phyloP scores from a whole-genome alignment of 2,113 vertebrate genomes.

The Myanophis thanlyinensis region DNA sequence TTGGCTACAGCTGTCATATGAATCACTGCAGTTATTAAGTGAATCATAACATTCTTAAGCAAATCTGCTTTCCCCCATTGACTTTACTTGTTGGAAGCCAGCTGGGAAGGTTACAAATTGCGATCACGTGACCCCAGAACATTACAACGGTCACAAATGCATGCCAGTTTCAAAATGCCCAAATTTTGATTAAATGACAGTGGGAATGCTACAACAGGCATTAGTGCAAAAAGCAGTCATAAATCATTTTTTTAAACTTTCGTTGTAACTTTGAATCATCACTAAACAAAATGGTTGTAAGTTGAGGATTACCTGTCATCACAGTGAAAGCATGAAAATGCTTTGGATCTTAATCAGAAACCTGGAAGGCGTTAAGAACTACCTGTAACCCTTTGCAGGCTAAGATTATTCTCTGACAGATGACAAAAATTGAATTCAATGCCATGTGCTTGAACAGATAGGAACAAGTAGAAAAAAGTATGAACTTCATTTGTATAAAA shows the following conservation, averaged over 20 bases:
- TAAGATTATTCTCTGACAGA: not conserved
- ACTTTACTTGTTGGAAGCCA: not conserved
- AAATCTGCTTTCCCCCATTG: not conserved
- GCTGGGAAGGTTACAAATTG: not conserved
- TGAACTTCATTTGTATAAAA: not conserved
- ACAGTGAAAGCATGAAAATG: not conserved
- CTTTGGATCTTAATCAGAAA: not conserved
- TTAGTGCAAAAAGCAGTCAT: not conserved
- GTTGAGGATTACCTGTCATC: not conserved
- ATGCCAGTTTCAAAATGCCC: not conserved
- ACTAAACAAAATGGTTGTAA: not conserved
- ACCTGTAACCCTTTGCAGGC: not conserved
- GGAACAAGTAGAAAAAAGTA: not conserved
- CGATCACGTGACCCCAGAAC: not conserved
- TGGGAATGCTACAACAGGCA: not conserved
- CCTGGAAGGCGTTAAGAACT: not conserved
- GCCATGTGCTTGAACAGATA: not conserved
- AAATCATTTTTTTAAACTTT: not conserved
- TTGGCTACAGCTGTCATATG: not conserved
- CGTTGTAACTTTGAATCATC: not conserved
- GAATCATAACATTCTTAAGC: not conserved
- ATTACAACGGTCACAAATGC: not conserved
- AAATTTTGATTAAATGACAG: not conserved
- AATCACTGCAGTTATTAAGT: not conserved
- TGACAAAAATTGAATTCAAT: not conserved